Evolutionary conservation across 2,797 vertebrate genomes (phyloP), one percentile per base, ranked within the genome.

Genomic region (Neosilurus hyrtlii): DNA sequence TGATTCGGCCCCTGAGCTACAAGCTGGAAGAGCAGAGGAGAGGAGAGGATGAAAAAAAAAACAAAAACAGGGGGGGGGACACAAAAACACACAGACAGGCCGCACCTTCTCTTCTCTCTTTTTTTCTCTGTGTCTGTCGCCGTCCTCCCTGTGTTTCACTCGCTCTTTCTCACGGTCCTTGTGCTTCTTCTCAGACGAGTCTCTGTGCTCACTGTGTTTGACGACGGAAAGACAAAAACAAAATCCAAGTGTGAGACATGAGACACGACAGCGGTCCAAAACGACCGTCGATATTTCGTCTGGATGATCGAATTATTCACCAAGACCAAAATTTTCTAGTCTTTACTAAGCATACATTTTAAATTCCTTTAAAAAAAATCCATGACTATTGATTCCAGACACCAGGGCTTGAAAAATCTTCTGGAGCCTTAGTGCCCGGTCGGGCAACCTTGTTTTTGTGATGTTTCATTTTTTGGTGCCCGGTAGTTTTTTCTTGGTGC

Each of bases 171-270:
- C 97, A 90, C 91, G 94, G 88, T 90, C 90, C 90, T 89, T 90
- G 92, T 97, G 96, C 94, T 97, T 99, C 93, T 96, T 99, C 93
- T 99, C 97, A 66, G 94, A 95, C 89, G 95, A 95, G 88, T 98
- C 96, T 95, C 95, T 97, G 93, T 97, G 95, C 91, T 98, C 96
- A 79, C 97, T 98, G 72, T 2, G 49, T 1, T 15, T 43, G 43
- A 43, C 8, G 43, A 1, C 8, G 12, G 10, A 2, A 22, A 30
- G 14, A 14, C 22, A 63, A 51, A 49, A 81, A 43, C 70, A 24
- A 59, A 57, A 63, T 26, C 35, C 20, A 20, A 70, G 43, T 43
- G 43, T 4, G 15, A 52, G 70, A 1, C 2, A 54, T 54, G 49
- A 72, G 20, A 37, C 66, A 11, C 1, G 30, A 1, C 9, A 43